Evolutionary conservation across 37 sponge, comb jelly and placozoan genomes (phyloP).

Genomic region (Spongia lamella): DNA sequence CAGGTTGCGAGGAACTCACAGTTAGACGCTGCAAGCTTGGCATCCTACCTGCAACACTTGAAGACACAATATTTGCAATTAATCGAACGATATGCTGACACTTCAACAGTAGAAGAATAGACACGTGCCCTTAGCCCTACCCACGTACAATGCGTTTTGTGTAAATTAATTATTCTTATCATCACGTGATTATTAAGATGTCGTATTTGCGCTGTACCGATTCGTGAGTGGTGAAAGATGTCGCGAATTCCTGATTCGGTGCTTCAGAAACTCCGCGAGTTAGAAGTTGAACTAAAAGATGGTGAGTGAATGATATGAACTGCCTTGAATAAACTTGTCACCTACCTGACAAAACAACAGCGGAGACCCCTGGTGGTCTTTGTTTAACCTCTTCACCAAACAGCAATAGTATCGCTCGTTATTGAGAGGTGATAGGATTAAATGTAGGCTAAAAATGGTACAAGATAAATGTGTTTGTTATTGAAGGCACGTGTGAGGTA

Average conservation of each 20-base stretch:
- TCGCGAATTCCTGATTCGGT: slow-evolving; percentile 55
- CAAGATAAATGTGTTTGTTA: slow-evolving; percentile 12
- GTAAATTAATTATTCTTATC: neutral
- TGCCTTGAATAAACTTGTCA: too few relatives aligned
- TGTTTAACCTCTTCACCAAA: too few relatives aligned
- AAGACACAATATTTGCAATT: slow-evolving; percentile 26
- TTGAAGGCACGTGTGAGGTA: too few relatives aligned
- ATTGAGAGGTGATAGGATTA: too few relatives aligned
- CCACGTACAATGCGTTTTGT: too few relatives aligned
- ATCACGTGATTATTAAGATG: neutral
- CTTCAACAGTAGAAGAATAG: too few relatives aligned
- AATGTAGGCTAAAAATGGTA: too few relatives aligned
- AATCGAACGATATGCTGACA: too few relatives aligned
- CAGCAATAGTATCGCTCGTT: too few relatives aligned
- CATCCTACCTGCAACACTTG: slow-evolving; percentile 35
- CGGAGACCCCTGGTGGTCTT: too few relatives aligned
- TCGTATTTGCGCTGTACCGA: neutral
- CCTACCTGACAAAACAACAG: too few relatives aligned
- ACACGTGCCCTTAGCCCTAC: too few relatives aligned
- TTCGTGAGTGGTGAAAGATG: slow-evolving; percentile 2
- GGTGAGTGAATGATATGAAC: slow-evolving; percentile 33
- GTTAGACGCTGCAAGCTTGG: slow-evolving; percentile 56
- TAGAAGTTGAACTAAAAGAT: slow-evolving; percentile 71
- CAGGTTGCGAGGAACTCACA: slow-evolving; percentile 84
- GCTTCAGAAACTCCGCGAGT: slow-evolving; percentile 50